Conservation (phyloP, 2,797 vertebrate species). For the Anas flavirostris region DNA sequence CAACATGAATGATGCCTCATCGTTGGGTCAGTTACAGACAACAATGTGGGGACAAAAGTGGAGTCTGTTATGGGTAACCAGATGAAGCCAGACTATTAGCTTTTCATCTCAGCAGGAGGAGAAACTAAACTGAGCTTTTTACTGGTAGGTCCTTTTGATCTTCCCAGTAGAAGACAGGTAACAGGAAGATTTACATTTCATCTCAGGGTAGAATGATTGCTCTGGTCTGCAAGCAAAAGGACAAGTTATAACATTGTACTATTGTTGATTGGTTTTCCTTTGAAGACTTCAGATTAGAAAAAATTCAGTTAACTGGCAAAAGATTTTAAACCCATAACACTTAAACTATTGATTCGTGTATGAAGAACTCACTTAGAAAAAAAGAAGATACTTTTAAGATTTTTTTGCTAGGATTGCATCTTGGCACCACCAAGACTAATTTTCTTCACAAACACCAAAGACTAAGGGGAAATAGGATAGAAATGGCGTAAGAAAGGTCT, state of each 20-base stretch:
- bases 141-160: neutral
- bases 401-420: neutral
- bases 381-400: neutral
- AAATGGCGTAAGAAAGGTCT: neutral
- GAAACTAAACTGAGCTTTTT: neutral
- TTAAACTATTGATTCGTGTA: neutral
- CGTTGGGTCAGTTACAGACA: neutral
- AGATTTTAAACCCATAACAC: neutral
- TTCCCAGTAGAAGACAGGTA: neutral
- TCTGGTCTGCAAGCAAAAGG: neutral
- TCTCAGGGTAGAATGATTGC: neutral
- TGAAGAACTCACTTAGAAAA: neutral
- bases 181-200: neutral
- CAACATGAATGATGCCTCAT: neutral
- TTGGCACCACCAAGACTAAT: neutral
- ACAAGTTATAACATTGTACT: neutral
- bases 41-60: neutral
- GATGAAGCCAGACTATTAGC: neutral
- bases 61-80: rapidly evolving
- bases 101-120: neutral
- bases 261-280: neutral
- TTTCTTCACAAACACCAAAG: neutral
- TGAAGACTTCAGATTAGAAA: neutral
- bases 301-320: neutral
- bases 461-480: neutral